Evolutionary conservation across 2,888 invertebrate species (phyloP).

Genomic region (Bunonema sp.): DNA sequence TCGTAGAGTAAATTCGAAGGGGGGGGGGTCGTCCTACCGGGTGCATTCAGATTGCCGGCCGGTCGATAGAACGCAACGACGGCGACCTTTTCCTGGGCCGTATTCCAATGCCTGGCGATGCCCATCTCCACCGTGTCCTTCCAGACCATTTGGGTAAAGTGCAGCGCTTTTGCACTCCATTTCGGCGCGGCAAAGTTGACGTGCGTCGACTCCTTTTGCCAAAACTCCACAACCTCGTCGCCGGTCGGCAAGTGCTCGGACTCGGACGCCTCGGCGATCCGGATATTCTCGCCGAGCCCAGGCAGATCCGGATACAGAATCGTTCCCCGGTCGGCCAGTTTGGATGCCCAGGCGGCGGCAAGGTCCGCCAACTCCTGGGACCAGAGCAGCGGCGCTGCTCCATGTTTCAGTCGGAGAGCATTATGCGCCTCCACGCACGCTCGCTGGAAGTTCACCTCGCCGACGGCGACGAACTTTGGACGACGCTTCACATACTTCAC

Average conservation of each 20-base stretch:
- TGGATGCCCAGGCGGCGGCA: constrained; percentile 41
- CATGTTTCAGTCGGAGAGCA: constrained; percentile 18
- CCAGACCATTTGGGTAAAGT: constrained; percentile 43
- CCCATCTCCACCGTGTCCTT: constrained; percentile 29
- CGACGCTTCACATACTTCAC: constrained; percentile 41
- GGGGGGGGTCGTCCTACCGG: too few species aligned
- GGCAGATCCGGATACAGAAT: constrained; percentile 40
- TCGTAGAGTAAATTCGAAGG: too few species aligned
- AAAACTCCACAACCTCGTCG: constrained; percentile 28
- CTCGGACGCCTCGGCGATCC: constrained; percentile 19
- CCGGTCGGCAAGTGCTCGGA: constrained; percentile 40
- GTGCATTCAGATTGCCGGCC: constrained; percentile 38
- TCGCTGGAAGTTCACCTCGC: constrained; percentile 42
- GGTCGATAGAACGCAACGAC: constrained; percentile 42
- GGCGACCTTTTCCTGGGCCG: constrained; percentile 33
- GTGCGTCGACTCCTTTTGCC: constrained; percentile 32
- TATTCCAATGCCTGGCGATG: constrained; percentile 35
- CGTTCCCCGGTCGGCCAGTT: constrained; percentile 35
- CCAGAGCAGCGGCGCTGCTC: constrained; percentile 30
- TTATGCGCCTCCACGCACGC: constrained; percentile 43
- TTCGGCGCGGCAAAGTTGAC: constrained; percentile 36
- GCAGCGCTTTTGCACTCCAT: constrained; percentile 39
- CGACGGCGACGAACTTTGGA: constrained; percentile 14
- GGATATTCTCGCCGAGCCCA: constrained; percentile 42
- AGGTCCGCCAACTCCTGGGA: constrained; percentile 39